Percentiles rank a stretch among this genome's conserved stretches.
Evolutionary conservation across 2,888 invertebrate species (phyloP).

Genomic region (Zelleria hepariella): DNA sequence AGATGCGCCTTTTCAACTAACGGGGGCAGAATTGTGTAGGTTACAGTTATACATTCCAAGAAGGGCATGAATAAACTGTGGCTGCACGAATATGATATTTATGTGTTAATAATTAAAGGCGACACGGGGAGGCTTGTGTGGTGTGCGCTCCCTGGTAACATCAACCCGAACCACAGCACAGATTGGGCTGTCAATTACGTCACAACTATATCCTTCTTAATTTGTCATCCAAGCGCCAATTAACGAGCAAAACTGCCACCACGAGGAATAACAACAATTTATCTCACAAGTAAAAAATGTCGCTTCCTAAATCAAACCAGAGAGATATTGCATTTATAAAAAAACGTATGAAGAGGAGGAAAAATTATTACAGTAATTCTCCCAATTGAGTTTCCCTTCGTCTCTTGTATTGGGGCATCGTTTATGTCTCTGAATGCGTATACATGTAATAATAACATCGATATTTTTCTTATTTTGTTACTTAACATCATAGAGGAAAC

Average conservation of each 20-base stretch:
- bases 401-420: background rate
- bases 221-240: conserved; percentile 68
- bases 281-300: conserved; percentile 32
- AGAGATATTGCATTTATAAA: background rate
- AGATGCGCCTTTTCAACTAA: no score
- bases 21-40: no score
- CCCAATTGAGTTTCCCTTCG: background rate
- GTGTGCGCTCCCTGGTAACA: no score
- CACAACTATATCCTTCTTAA: conserved; percentile 54
- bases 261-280: conserved; percentile 45
- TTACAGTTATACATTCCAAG: no score
- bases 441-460: background rate
- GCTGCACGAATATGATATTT: no score
- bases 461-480: background rate
- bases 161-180: conserved; percentile 46
- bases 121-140: conserved; percentile 22
- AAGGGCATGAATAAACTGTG: no score
- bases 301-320: background rate
- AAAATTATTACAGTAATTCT: conserved; percentile 2
- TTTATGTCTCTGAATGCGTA: background rate
- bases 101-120: no score
- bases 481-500: background rate
- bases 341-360: background rate
- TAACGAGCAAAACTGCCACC: conserved; percentile 53
- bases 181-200: conserved; percentile 68